These are phyloP conservation scores for Pollenia labialis DNA, from an alignment of 2,888 invertebrate genomes.

Conservation along the genomic window DNA sequence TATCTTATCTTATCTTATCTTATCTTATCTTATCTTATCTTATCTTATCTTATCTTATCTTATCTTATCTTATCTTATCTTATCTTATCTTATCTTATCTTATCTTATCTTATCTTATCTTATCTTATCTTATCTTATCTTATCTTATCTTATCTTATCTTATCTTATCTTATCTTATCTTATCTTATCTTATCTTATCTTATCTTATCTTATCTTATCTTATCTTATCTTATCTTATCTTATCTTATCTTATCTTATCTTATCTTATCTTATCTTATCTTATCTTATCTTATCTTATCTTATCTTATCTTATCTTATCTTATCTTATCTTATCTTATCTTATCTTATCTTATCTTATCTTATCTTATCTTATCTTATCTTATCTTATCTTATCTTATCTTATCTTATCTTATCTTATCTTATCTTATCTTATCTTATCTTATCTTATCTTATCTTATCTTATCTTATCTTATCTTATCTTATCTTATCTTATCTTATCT, in stretches of 20 bases:
- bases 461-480: constrained; percentile 47
- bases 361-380: too few relatives aligned
- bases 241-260: too few relatives aligned
- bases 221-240: constrained; percentile 47
- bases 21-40: constrained; percentile 55
- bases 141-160: constrained; percentile 55
- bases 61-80: too few relatives aligned
- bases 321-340: constrained; percentile 55
- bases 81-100: constrained; percentile 55
- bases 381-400: constrained; percentile 55
- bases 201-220: constrained; percentile 55
- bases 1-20: too few relatives aligned
- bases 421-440: too few relatives aligned
- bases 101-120: constrained; percentile 47
- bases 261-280: constrained; percentile 55
- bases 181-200: too few relatives aligned
- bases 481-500: too few relatives aligned
- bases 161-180: constrained; percentile 47
- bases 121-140: too few relatives aligned
- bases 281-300: constrained; percentile 47
- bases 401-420: constrained; percentile 47
- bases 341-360: constrained; percentile 47
- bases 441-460: constrained; percentile 55
- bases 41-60: constrained; percentile 47
- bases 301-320: too few relatives aligned